These are phyloP conservation scores for Galerucella nymphaeae DNA, from an alignment of 2,888 invertebrate species.

Conservation along the genomic window DNA sequence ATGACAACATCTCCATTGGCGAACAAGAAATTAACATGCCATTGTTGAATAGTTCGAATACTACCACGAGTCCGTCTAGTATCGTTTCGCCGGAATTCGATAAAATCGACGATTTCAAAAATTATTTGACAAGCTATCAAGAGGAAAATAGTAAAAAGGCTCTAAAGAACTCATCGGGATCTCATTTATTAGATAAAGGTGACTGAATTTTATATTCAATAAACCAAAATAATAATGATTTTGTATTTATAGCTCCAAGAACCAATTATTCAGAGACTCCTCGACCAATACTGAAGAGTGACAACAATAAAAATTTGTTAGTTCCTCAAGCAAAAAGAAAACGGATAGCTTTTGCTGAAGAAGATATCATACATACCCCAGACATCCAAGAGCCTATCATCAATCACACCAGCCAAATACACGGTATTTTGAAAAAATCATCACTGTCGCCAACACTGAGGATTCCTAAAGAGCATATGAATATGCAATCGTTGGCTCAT, in stretches of 20 bases:
- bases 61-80: conserved; percentile 21
- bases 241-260: not conserved
- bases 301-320: not conserved
- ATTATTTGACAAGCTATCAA: conserved; percentile 30
- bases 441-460: not conserved
- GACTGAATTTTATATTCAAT: not conserved
- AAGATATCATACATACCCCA: not conserved
- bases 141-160: conserved; percentile 19
- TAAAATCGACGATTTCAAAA: conserved; percentile 43
- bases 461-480: conserved; percentile 28
- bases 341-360: conserved; percentile 32
- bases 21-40: not conserved
- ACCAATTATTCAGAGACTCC: not conserved
- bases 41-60: not conserved
- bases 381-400: not conserved
- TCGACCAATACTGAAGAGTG: not conserved
- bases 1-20: not conserved
- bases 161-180: not conserved
- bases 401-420: conserved; percentile 13
- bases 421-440: conserved; percentile 33
- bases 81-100: conserved; percentile 46
- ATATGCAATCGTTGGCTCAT: conserved; percentile 21
- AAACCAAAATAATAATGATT: no score
- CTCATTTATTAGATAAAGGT: not conserved
- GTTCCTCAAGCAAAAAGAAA: conserved; percentile 18